Evolutionary conservation across 2,888 invertebrate genomes (phyloP).

Genomic region (Nomada flava): DNA sequence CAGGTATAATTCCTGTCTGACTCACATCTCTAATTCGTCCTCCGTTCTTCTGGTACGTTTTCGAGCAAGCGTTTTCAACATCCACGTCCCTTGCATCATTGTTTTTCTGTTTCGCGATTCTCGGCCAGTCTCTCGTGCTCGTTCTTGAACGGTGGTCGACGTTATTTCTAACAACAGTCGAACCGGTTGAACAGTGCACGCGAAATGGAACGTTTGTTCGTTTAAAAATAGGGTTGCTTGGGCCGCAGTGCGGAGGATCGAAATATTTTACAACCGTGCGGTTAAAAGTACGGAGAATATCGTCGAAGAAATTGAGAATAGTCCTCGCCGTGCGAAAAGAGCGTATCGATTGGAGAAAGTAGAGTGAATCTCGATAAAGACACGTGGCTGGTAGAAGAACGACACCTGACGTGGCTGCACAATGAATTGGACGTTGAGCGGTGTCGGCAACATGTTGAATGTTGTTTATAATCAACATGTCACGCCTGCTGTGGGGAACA

Average conservation of each 20-base stretch:
- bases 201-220: background rate
- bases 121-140: background rate
- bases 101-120: background rate
- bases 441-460: conserved; percentile 59
- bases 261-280: background rate
- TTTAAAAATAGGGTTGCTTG: conserved; percentile 1
- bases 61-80: conserved; percentile 16
- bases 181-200: background rate
- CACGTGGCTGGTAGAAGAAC: conserved; percentile 1
- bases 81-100: conserved; percentile 17
- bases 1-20: conserved; percentile 26
- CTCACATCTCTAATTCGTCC: conserved; percentile 34
- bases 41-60: background rate
- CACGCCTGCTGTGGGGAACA: conserved; percentile 63
- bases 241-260: too few species aligned
- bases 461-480: conserved; percentile 74
- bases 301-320: conserved; percentile 19
- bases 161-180: too few species aligned
- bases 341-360: conserved; percentile 37
- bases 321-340: conserved; percentile 40
- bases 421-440: conserved; percentile 63
- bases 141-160: background rate
- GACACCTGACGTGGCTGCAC: background rate
- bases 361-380: background rate
- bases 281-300: background rate